Conservation (phyloP, 2,113 vertebrate genomes). For the Malurus alboscapulatus region DNA sequence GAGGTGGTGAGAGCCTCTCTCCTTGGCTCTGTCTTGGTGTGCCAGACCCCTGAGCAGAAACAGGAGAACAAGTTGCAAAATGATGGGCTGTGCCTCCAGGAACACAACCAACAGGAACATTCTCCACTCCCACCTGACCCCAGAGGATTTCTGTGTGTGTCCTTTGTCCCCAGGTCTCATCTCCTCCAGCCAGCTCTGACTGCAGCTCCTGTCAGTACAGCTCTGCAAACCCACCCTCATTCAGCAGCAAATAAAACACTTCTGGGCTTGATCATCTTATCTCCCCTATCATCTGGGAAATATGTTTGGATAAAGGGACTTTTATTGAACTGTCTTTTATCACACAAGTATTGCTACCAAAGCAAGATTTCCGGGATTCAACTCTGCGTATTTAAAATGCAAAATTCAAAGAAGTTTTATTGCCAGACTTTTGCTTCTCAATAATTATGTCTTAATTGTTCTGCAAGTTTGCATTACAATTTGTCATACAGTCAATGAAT, state of each 20-base stretch:
- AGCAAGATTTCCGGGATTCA: slow-evolving; percentile 22
- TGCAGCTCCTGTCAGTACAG: background rate
- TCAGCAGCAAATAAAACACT: slow-evolving; percentile 10
- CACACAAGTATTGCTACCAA: slow-evolving; percentile 37
- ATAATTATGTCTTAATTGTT: slow-evolving; percentile 48
- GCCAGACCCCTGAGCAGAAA: background rate
- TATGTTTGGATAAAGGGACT: slow-evolving; percentile 15
- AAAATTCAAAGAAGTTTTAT: slow-evolving; percentile 45
- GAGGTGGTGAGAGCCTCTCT: background rate
- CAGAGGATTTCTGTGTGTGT: background rate
- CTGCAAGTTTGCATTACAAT: background rate
- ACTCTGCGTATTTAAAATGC: slow-evolving; percentile 22
- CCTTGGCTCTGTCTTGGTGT: background rate
- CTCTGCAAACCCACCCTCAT: background rate
- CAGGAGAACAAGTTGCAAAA: background rate
- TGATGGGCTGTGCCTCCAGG: background rate
- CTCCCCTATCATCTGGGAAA: slow-evolving; percentile 37
- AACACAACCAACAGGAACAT: background rate
- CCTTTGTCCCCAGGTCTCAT: background rate
- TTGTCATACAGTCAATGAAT: background rate
- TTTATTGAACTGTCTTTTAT: slow-evolving; percentile 36
- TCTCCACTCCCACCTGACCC: background rate
- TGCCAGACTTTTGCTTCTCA: slow-evolving; percentile 16
- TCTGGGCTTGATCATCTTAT: slow-evolving; percentile 1
- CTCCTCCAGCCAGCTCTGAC: background rate